Percentiles rank a stretch among this genome's conserved stretches.
Conservation (phyloP, 2,113 vertebrate genomes). For the Ageneiosus marmoratus region DNA sequence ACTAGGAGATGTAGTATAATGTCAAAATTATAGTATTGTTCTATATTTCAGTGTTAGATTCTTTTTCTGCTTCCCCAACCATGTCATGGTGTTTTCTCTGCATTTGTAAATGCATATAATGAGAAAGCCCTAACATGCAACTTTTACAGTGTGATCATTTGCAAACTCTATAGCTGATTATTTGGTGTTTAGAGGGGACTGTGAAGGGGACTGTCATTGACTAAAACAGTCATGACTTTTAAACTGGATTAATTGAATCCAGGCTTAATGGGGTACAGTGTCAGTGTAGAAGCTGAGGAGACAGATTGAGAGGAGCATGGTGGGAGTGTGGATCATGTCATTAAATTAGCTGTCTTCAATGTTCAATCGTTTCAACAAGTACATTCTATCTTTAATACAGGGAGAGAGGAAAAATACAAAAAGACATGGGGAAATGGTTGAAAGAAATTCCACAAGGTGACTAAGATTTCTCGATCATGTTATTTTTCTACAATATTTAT, state of each 20-base stretch:
- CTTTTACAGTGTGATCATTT: slow-evolving; percentile 29
- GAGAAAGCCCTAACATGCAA: slow-evolving; percentile 5
- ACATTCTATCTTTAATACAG: not conserved
- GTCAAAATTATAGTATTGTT: not conserved
- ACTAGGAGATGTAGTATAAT: not conserved
- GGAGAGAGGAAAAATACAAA: not conserved
- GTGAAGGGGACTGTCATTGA: too few relatives aligned
- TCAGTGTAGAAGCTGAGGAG: slow-evolving; percentile 31
- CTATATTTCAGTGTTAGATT: slow-evolving; percentile 21
- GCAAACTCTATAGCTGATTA: slow-evolving; percentile 13
- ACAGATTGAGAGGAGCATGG: slow-evolving; percentile 25
- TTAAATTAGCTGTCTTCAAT: slow-evolving; percentile 35
- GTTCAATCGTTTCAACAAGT: not conserved
- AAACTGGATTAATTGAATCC: slow-evolving; percentile 51
- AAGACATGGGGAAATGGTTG: not conserved
- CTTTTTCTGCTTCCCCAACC: not conserved
- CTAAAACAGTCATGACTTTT: slow-evolving; percentile 30
- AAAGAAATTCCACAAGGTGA: not conserved
- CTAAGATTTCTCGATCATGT: not conserved
- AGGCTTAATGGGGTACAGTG: slow-evolving; percentile 42
- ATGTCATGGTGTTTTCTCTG: not conserved
- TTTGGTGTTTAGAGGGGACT: slow-evolving; percentile 8
- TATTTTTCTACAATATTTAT: not conserved
- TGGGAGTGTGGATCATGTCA: slow-evolving; percentile 40
- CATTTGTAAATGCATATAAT: not conserved